A percentile compares a stretch with the other conserved stretches of the same genome.
phyloP scores from a whole-genome alignment of 2,797 vertebrate genomes.

The Basileuterus tristriatus region DNA sequence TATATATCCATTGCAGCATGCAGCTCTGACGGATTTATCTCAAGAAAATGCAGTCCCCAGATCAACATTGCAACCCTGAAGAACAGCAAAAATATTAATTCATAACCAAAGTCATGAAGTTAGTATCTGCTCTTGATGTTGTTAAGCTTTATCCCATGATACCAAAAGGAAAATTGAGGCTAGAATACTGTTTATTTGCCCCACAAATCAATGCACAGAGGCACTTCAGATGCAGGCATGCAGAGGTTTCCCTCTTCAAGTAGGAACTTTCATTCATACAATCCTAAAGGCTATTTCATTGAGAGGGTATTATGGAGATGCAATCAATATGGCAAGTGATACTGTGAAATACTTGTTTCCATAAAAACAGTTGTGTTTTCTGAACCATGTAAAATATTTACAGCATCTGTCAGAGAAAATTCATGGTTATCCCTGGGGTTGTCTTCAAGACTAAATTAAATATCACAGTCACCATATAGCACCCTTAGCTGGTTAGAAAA shows the following conservation, averaged over 20 bases:
- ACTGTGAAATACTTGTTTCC: neutral
- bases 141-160: neutral
- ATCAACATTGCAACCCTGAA: neutral
- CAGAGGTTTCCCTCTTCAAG: neutral
- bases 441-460: neutral
- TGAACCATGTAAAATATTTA: constrained; percentile 22
- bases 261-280: neutral
- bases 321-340: neutral
- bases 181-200: neutral
- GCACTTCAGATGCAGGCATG: neutral
- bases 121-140: neutral
- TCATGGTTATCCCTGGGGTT: neutral
- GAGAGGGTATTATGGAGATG: neutral
- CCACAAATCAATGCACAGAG: neutral
- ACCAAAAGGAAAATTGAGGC: neutral
- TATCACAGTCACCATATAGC: neutral
- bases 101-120: neutral
- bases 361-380: neutral
- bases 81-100: neutral
- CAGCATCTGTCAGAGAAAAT: neutral
- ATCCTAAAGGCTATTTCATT: neutral
- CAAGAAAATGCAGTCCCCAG: neutral
- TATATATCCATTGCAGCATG: neutral
- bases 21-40: neutral
- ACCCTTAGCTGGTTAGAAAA: neutral